Base-by-base conservation (phyloP, 2,797 vertebrate genomes). In the Myripristis jacobus region DNA sequence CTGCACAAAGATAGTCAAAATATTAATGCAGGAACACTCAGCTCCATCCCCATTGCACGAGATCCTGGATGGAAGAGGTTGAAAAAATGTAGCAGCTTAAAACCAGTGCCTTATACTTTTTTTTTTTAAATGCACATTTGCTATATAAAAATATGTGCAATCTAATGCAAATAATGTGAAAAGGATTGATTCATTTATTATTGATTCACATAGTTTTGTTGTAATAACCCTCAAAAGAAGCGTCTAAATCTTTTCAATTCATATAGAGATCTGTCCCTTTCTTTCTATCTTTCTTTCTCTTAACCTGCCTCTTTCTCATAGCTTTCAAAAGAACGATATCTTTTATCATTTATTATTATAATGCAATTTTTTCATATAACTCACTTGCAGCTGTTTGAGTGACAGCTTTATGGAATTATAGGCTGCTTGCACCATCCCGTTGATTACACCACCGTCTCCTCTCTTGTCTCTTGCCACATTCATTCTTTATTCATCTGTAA, bases 401-500 rank as follows among this genome's bases (percentile, higher is more conserved):
- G 78, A 74, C 73, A 82, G 71, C 71, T 85, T 79, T 63, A 83
- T 72, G 75, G 71, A 75, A 79, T 88, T 87, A 78, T 79, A 79
- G 72, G 57, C 59, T 70, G 59, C 58, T 65, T 51, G 73, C 73
- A 58, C 66, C 29, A 34, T 80, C 77, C 70, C 6, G 31, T 51
- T 47, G 15, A n/a, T 36, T 75, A 46, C 34, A 68, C 48, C 67
- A 56, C 21, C n/a, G 19, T 63, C 36, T 65, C 24, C 25, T 51
- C 75, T 36, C 25, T 10, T 50, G 19, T 56, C 50, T 81, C 50
- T 53, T 56, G 41, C 48, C 54, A 27, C 73, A 53, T 69, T 86
- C 68, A 89, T 88, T 74, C 56, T 83, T 89, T 80, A 89, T 90
- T 88, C 74, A 87, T 87, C 57, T 76, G 55, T 79, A 82, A 85